A percentile compares a stretch with the other conserved stretches of the same genome.
These are phyloP conservation scores for Conistra vaccinii DNA, from an alignment of 2,888 invertebrate species.

Conservation along the genomic window DNA sequence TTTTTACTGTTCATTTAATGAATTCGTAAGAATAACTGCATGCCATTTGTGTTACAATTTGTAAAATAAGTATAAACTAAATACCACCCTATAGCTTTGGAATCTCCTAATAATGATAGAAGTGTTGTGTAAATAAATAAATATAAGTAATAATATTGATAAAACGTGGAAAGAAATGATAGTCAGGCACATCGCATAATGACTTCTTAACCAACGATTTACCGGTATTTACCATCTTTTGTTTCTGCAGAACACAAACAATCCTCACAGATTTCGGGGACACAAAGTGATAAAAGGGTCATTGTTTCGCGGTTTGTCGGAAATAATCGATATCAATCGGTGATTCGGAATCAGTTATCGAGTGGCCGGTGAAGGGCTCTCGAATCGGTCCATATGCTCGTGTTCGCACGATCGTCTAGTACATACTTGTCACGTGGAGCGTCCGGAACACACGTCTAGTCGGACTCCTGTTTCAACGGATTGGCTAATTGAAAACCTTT, in stretches of 20 bases:
- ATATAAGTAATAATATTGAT: neutral
- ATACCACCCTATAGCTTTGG: no score
- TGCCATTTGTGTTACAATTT: no score
- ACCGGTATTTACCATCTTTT: constrained; percentile 32
- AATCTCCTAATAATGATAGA: no score
- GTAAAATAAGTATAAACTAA: no score
- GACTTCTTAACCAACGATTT: constrained; percentile 14
- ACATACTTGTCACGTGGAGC: constrained; percentile 75
- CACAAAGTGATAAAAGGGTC: constrained; percentile 71
- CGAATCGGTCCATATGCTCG: constrained; percentile 75
- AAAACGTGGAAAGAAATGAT: neutral
- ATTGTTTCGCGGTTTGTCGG: constrained; percentile 75
- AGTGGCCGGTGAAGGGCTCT: constrained; percentile 78
- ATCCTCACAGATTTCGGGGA: constrained; percentile 58
- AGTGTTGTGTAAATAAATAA: no score
- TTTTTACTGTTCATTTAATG: no score
- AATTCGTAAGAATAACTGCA: no score
- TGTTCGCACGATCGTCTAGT: constrained; percentile 77
- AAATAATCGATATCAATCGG: constrained; percentile 80
- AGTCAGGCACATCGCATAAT: neutral
- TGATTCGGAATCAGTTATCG: constrained; percentile 82
- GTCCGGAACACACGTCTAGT: constrained; percentile 77
- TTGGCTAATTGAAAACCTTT: constrained; percentile 81
- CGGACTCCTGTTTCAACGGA: constrained; percentile 71
- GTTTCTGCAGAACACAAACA: constrained; percentile 30